These are phyloP conservation scores for Sinosuthora webbiana DNA, from an alignment of 2,113 vertebrate genomes.

Conservation along the genomic window DNA sequence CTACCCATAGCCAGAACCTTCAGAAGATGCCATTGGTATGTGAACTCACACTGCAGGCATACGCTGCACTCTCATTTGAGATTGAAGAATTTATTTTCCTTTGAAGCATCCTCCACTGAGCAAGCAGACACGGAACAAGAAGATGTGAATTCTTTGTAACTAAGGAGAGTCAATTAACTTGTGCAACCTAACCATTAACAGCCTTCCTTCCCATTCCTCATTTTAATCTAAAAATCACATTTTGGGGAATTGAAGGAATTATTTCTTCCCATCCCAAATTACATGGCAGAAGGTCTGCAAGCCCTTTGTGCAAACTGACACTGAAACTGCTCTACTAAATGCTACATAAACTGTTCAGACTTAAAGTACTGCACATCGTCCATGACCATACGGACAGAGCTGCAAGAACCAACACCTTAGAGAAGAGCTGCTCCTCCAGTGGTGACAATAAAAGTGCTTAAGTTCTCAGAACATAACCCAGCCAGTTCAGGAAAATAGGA, in stretches of 20 bases:
- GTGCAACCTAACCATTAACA: neutral
- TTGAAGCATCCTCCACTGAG: neutral
- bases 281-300: neutral
- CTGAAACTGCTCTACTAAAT: neutral
- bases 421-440: neutral
- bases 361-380: accelerated
- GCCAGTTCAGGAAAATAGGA: neutral
- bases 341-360: neutral
- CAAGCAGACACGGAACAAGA: neutral
- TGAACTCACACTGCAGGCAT: neutral
- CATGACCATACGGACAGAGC: neutral
- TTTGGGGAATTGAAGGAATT: neutral
- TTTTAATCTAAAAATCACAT: neutral
- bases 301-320: neutral
- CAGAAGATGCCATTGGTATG: neutral
- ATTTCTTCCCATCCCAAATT: neutral
- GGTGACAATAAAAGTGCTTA: neutral
- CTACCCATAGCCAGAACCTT: neutral
- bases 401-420: neutral
- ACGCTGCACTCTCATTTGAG: neutral
- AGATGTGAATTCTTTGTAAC: neutral
- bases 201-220: neutral
- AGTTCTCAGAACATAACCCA: neutral
- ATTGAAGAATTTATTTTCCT: neutral
- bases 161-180: neutral